A percentile compares a stretch with the other conserved stretches of the same genome.
Evolutionary conservation across 2,888 invertebrate genomes (phyloP).

Genomic region (Pterobdella sp.): DNA sequence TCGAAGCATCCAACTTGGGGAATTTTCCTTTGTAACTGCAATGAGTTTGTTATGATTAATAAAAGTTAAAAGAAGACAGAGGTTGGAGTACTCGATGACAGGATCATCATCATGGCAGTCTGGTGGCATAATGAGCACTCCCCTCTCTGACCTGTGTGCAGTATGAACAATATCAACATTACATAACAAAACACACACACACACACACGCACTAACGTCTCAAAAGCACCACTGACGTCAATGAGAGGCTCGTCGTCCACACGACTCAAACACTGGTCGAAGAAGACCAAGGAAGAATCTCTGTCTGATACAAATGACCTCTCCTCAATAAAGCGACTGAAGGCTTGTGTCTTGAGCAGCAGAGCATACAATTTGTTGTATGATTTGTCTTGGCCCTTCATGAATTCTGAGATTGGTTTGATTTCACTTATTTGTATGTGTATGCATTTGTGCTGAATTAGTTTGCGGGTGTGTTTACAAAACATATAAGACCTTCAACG

Average conservation of each 20-base stretch:
- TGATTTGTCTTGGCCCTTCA: slow-evolving; percentile 49
- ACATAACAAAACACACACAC: not conserved
- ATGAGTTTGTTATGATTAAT: not conserved
- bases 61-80: slow-evolving; percentile 10
- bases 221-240: not conserved
- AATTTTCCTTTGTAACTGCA: not conserved
- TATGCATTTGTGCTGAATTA: not conserved
- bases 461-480: not conserved
- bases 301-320: slow-evolving; percentile 96
- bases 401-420: slow-evolving; percentile 42
- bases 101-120: slow-evolving; percentile 57
- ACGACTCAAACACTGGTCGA: slow-evolving; percentile 86
- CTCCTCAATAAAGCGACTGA: slow-evolving; percentile 95
- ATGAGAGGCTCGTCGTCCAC: slow-evolving; percentile 37
- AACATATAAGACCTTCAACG: slow-evolving; percentile 58
- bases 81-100: not conserved
- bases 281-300: slow-evolving; percentile 87
- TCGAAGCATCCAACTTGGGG: slow-evolving; percentile 17
- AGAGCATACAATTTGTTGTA: slow-evolving; percentile 71
- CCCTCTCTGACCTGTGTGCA: slow-evolving; percentile 61
- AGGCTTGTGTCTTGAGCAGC: slow-evolving; percentile 89
- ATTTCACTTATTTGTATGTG: not conserved
- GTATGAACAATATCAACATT: not conserved
- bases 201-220: slow-evolving; percentile 31
- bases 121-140: slow-evolving; percentile 88